Conservation (phyloP, 2,113 vertebrate genomes). For the Neodontobutis hainanensis region DNA sequence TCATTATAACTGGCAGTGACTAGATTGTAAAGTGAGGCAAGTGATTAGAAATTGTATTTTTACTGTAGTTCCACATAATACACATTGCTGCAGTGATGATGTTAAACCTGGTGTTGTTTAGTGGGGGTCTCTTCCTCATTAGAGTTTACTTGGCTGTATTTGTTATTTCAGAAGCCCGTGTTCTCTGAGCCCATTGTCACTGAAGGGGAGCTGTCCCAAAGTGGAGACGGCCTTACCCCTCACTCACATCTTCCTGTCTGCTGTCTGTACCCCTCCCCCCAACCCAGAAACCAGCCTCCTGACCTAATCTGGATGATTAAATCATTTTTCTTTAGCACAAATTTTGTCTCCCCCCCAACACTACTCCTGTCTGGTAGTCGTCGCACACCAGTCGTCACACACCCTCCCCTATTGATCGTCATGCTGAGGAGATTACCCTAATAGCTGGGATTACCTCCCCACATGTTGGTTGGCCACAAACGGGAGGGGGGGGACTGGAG, state of each 20-base stretch:
- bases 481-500: constrained; percentile 44
- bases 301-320: constrained; percentile 84
- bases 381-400: constrained; percentile 57
- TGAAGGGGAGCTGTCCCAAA: constrained; percentile 44
- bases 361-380: constrained; percentile 64
- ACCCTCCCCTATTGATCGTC: constrained; percentile 80
- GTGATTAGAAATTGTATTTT: no score
- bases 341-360: constrained; percentile 67
- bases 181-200: neutral
- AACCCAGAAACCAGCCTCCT: constrained; percentile 70
- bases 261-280: constrained; percentile 57
- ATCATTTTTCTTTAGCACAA: constrained; percentile 75
- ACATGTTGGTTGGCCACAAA: constrained; percentile 79
- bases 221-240: constrained; percentile 53
- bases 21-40: no score
- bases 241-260: constrained; percentile 64
- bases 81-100: neutral
- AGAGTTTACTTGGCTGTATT: neutral
- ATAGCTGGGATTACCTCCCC: constrained; percentile 82
- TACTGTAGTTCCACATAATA: no score
- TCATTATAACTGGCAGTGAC: no score
- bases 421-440: constrained; percentile 83
- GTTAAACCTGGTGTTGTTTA: neutral
- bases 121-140: neutral
- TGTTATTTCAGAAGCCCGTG: neutral